Conservation (phyloP, 2,113 vertebrate species). For the Ictalurus furcatus region DNA sequence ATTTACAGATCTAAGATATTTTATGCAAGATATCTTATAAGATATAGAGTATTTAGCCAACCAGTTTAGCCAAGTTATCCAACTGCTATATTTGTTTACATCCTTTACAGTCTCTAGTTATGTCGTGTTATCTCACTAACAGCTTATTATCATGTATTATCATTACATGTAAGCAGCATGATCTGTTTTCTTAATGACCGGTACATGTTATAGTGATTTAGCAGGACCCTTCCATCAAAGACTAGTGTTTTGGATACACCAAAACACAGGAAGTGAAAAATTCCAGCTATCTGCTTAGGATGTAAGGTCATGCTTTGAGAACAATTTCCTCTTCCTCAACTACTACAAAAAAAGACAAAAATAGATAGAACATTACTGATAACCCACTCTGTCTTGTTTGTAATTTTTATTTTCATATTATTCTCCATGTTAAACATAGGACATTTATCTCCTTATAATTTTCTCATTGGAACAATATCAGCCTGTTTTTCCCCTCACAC, state of each 20-base stretch:
- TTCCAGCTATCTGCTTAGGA: constrained; percentile 32
- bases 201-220: not conserved
- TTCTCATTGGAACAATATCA: not conserved
- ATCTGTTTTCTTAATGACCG: not conserved
- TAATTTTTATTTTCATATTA: not conserved
- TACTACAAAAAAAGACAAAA: not conserved
- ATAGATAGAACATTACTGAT: not conserved
- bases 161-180: too few species aligned
- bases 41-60: not conserved
- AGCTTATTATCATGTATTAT: not conserved
- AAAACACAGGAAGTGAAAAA: constrained; percentile 21
- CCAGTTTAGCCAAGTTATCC: not conserved
- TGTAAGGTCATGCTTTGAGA: constrained; percentile 1
- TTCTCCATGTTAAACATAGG: not conserved
- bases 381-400: not conserved
- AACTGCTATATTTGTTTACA: not conserved
- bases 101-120: not conserved
- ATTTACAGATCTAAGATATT: too few species aligned
- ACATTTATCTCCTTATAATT: not conserved
- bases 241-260: not conserved
- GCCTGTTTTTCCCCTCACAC: not conserved
- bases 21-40: not conserved
- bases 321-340: constrained; percentile 24
- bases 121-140: not conserved
- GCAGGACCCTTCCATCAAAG: too few species aligned